Evolutionary conservation across 2,888 invertebrate genomes (phyloP).

Genomic region (Scaptomyza parva): DNA sequence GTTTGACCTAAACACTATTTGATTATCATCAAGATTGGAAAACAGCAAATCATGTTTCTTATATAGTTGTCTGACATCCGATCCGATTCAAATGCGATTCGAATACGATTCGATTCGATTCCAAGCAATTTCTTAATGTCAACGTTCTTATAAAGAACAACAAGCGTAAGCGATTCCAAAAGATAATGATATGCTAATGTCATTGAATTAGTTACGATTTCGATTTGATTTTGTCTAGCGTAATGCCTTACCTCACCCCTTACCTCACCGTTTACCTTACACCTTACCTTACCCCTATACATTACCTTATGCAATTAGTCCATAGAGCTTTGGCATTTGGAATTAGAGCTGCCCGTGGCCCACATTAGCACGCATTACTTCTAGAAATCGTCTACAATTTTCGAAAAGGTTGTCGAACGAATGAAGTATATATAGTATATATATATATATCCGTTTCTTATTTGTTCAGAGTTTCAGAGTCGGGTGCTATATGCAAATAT

Average conservation of each 20-base stretch:
- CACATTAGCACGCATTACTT: constrained; percentile 9
- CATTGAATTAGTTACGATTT: constrained; percentile 20
- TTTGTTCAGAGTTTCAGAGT: background rate
- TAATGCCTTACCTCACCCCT: background rate
- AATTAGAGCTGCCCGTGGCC: constrained; percentile 36
- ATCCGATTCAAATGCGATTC: background rate
- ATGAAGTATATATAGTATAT: too few relatives aligned
- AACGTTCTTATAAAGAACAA: background rate
- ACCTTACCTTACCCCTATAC: too few relatives aligned
- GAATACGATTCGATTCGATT: background rate
- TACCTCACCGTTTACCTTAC: too few relatives aligned
- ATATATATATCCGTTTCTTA: background rate
- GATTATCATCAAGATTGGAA: too few relatives aligned
- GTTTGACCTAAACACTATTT: background rate
- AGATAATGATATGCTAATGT: constrained; percentile 48
- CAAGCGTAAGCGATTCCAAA: constrained; percentile 1
- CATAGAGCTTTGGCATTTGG: constrained; percentile 18
- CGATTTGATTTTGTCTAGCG: constrained; percentile 5
- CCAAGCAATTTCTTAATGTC: too few relatives aligned
- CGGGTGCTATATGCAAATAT: background rate
- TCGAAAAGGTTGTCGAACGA: too few relatives aligned
- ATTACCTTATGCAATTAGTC: constrained; percentile 4
- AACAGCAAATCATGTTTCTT: too few relatives aligned
- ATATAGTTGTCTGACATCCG: too few relatives aligned
- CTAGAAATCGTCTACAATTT: too few relatives aligned